Base-by-base conservation (phyloP, 2,888 invertebrate genomes). In the Drosophila mercatorum region DNA sequence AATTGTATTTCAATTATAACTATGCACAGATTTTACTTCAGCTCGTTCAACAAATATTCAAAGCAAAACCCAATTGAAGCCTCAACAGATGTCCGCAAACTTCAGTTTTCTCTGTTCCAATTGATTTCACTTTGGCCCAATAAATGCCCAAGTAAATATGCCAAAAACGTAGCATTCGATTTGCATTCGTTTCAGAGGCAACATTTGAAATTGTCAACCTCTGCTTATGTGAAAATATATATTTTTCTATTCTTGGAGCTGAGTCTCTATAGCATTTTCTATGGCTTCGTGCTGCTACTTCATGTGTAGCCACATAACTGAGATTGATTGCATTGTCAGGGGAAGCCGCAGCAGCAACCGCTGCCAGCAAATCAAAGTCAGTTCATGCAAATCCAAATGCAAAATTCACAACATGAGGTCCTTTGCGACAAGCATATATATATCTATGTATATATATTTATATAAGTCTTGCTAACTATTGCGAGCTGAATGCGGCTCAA, bases 311-410 rank as follows among this genome's bases (percentile, higher is more conserved):
- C 1, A 38, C 44, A 56, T 28, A 17, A 36, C 40, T 46, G n/a
- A 57, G 60, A 73, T 66, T 56, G 56, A 51, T 47, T 11, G 11
- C 28, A 64, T 22, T 64, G 49, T 56, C 31, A 46, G 28, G 17
- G 12, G 6, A 34, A 51, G 59, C 31, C 58, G 17, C 58, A 65
- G 49, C n/a, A 5, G 36, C 22, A 72, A 41, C 44, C 46, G n/a
- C 51, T 22, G 28, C 28, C 28, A 34, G 36, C 3, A 26, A 11
- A 22, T 11, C 6, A 46, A 55, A 22, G 17, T 31, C 17, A 44
- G 44, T 12, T 55, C 49, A 55, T 43, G 68, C 56, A 59, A 56
- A 46, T 51, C 34, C 12, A 22, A 11, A 36, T 59, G 55, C 40
- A 47, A 41, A 57, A 57, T 41, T 59, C 49, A 40, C 43, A 52